Base-by-base conservation (phyloP, 1,140 invertebrate genomes). In the Drosophila lini region DNA sequence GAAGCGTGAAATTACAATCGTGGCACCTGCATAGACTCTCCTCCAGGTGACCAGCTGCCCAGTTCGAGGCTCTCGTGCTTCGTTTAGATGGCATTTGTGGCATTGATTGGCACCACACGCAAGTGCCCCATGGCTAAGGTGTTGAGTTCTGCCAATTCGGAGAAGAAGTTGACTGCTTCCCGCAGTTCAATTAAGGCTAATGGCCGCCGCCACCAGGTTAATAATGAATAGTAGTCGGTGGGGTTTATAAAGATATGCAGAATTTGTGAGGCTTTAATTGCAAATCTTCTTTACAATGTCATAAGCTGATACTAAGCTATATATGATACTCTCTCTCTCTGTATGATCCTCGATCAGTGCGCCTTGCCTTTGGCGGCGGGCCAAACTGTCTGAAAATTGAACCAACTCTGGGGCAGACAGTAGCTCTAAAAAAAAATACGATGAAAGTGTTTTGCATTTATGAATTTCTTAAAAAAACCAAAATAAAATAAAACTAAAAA, bases 301-400 rank as follows among this genome's bases (percentile, higher is more conserved):
- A 44, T 45, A 47, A 40, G 56, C 53, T 60, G 47, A 60, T 60
- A 38, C 40, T 32, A 34, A 8, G n/a, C 32, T 53, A 36, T 38
- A 53, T 25, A 38, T 16, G 47, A 40, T 22, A 31, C 9, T 65
- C 36, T 44, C 16, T 48, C n/a, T 64, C 13, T 42, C n/a, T 55
- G 6, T 9, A 15, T 55, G 25, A 40, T 34, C 63, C 55, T 32
- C 32, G 19, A 13, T 84, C 58, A 86, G 45, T 90, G 62, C 19
- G 57, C 60, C 55, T 89, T 79, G 62, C 42, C 65, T 59, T 78
- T 77, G 62, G 48, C 62, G 62, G 45, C 60, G 76, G 83, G 69
- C 86, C 83, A 83, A 77, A 78, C 86, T 64, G 86, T 81, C 38
- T 83, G 74, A 80, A 83, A 89, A 81, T 91, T 76, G 60, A 91